Base-by-base conservation (phyloP, 2,888 invertebrate species). In the Amblyjoppa fuscipennis region DNA sequence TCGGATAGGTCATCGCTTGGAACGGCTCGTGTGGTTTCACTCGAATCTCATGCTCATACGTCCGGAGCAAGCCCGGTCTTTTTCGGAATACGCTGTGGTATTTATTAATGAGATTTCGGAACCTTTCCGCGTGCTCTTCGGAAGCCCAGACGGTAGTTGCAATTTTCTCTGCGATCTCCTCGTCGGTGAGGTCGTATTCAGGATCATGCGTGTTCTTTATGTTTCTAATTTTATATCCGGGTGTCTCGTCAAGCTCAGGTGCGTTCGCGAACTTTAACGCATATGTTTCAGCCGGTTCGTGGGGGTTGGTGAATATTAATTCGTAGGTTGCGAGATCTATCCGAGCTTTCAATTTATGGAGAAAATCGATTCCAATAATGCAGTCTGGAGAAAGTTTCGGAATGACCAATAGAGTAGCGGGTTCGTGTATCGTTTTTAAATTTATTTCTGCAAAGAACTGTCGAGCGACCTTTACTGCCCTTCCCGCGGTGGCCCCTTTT, bases 341-440 rank as follows among this genome's bases (percentile, higher is more conserved):
- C 3, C 31, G 25, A 11, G 61, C 61, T 25, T 28, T 61, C 4
- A 61, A 1, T 13, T 61, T 61, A 9, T 61, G 61, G 4, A 61
- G n/a, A 31, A 61, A 61, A 13, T 61, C 61, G 5, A 61, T 31
- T 25, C 61, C 61, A 13, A 61, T 61, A 28, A 61, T 61, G n/a
- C 61, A 59, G 3, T 59, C 61, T 5, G 61, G 25, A 6, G 61
- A 61, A 4, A 61, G 61, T 28, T 61, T 61, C 9, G 61, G 61
- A 0, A 61, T 28, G 20, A 61, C 61, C 5, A 61, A 28, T 25
- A 61, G 61, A 11, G 61, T 61, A 4, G 61, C 31, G 3, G 9
- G 13, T 9, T 61, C 31, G 1, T 25, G 61, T 61, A n/a, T 16
- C n/a, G 16, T n/a, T 20, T 2, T 5, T 5, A 53, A 16, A 53